Evolutionary conservation across 2,797 vertebrate genomes (phyloP), one percentile per base, ranked within the genome.

Genomic region (Muscicapa striata): DNA sequence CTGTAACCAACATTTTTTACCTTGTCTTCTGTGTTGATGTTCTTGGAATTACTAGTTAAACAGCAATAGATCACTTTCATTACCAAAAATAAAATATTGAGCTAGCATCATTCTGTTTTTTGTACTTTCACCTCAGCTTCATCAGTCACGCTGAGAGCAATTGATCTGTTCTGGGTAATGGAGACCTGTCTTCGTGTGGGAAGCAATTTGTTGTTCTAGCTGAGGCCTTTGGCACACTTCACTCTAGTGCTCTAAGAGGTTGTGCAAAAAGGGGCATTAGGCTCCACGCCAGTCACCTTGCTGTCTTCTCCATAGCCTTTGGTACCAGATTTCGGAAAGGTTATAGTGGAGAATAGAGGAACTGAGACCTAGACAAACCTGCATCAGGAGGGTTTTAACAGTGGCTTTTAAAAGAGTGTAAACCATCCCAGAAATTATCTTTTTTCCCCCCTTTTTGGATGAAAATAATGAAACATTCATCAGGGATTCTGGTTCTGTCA

Each of bases 31-130:
- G 10, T 88, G 88, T 68, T 94, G 92, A 95, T 84, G 57, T 77
- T 88, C 69, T 94, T 94, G 51, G 72, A 93, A 94, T 94, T 86
- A 76, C 63, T 89, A 67, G 86, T 86, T 67, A 94, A 96, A 84
- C 40, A 85, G 46, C 79, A 83, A 63, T 88, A 87, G 76, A 92
- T 95, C 80, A 76, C 40, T 96, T 96, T 94, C 68, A 81, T 77
- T 84, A 81, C 61, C 43, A 89, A 87, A 94, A 94, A 70, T 91
- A 91, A 93, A 69, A 92, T 51, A 84, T 55, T 84, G 78, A 93
- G 52, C 72, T 63, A 82, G 24, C 29, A 87, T 84, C 13, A 62
- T 67, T 87, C 70, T 68, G 46, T 0, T 82, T 72, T 93, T 89
- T 80, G 19, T 91, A 79, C 26, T 49, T 45, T 38, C 48, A 72